Conservation (phyloP, 2,888 invertebrate species). For the Campaea margaritaria region DNA sequence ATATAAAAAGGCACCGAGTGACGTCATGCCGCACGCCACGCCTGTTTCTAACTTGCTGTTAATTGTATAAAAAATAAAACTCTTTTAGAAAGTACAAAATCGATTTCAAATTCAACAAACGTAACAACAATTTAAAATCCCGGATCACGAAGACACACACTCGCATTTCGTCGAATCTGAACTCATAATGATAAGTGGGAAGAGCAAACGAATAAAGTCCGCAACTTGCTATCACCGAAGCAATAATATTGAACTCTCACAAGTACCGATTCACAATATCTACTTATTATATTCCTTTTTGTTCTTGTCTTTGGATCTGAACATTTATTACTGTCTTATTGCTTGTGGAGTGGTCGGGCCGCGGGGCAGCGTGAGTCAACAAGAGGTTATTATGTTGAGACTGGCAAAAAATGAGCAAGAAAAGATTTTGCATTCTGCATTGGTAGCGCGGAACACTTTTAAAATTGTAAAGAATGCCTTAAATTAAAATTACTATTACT, state of each 20-base stretch:
- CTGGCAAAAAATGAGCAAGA: slow-evolving; percentile 78
- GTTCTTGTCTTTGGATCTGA: slow-evolving; percentile 76
- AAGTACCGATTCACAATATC: slow-evolving; percentile 77
- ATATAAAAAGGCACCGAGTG: too few relatives aligned
- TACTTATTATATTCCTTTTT: slow-evolving; percentile 79
- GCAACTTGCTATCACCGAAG: slow-evolving; percentile 57
- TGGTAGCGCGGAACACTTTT: slow-evolving; percentile 46
- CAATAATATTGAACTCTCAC: slow-evolving; percentile 74
- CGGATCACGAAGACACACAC: slow-evolving; percentile 48
- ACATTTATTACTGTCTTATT: slow-evolving; percentile 85
- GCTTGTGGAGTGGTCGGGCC: slow-evolving; percentile 78
- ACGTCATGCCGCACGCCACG: too few relatives aligned
- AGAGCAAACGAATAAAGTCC: slow-evolving; percentile 55
- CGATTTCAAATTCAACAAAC: slow-evolving; percentile 8
- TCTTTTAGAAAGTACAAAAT: not conserved
- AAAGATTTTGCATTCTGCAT: slow-evolving; percentile 70
- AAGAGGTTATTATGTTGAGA: slow-evolving; percentile 82
- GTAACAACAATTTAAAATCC: slow-evolving; percentile 41
- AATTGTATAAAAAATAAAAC: too few relatives aligned
- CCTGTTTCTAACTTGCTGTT: too few relatives aligned
- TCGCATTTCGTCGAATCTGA: slow-evolving; percentile 52
- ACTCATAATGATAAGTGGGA: slow-evolving; percentile 57
- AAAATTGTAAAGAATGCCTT: not conserved
- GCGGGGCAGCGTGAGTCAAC: slow-evolving; percentile 72
- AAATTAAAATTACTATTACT: slow-evolving; percentile 8